Evolutionary conservation across 2,113 vertebrate species (phyloP), one percentile per base, ranked within the genome.

Genomic region (Psilopsiagon aurifrons): DNA sequence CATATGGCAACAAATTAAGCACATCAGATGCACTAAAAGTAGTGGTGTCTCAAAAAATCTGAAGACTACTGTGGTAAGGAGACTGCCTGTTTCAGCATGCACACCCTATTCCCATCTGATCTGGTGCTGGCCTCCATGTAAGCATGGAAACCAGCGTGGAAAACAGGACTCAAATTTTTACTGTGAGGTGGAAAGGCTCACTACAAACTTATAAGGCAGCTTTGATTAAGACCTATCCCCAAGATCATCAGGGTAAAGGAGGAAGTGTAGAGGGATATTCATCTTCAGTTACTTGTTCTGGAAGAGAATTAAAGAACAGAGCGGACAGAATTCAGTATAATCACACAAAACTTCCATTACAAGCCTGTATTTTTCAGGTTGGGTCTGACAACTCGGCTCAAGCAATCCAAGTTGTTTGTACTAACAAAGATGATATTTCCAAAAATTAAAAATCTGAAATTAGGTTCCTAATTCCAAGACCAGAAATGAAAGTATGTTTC

Each of bases 401-500:
- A 92, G 67, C n/a, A 84, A 41, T 49, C 54, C 37, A 15, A 49
- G 51, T 33, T 69, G 29, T 62, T 81, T 82, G 37, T 57, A 84
- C 37, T 81, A 88, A 88, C 44, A 88, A 77, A 88, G 60, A 22
- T n/a, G 77, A 41, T 59, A 74, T 88, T 91, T 84, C n/a, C 55
- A 67, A 67, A 91, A 19, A 91, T 57, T 83, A 95, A 81, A 93
- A 94, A 28, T 25, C 5, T 51, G 51, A 15, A 79, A 68, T 67
- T n/a, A 64, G 18, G 13, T 24, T 59, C 33, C 57, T 59, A 59
- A 59, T 35, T 35, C 35, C 57, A 59, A 59, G n/a, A 59, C 33
- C 57, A 59, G 33, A 59, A 16, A 59, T 35, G 13, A 59, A 59
- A 59, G 57, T 35, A 35, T 10, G 14, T 75, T 93, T 95, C 75